Percentiles rank a stretch among this genome's conserved stretches.
Conservation (phyloP, 2,797 vertebrate species). For the Pangasius mekongensis region DNA sequence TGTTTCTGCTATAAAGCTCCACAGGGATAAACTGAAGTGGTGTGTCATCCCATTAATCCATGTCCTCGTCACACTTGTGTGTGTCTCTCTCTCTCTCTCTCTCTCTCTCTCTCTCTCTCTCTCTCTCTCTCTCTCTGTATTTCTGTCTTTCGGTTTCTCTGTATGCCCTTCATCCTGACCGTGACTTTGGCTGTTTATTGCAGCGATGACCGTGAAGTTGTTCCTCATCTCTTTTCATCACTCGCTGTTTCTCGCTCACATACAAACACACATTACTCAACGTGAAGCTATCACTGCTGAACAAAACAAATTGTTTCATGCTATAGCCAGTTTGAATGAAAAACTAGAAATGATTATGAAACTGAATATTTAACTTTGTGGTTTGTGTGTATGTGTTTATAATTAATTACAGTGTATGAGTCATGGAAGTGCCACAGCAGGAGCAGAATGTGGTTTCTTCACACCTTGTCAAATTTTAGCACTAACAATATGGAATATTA, state of each 20-base stretch:
- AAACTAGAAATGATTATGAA: not conserved
- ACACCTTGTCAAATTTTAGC: not conserved
- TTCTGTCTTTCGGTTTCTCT: slow-evolving; percentile 19
- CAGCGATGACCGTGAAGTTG: slow-evolving; percentile 44
- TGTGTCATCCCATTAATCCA: slow-evolving; percentile 50
- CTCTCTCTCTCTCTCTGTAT: not conserved
- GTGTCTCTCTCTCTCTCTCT: not conserved
- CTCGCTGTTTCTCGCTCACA: slow-evolving; percentile 8
- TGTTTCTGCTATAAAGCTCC: slow-evolving; percentile 46
- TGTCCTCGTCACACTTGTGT: slow-evolving; percentile 9
- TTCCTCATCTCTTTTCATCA: slow-evolving; percentile 43
- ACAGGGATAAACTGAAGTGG: slow-evolving; percentile 48
- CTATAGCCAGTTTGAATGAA: not conserved
- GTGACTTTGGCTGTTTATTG: slow-evolving; percentile 55
- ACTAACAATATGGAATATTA: not conserved
- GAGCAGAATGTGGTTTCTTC: not conserved
- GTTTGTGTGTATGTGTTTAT: not conserved
- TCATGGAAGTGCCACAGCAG: not conserved
- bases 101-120: not conserved
- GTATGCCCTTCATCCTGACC: slow-evolving; percentile 49
- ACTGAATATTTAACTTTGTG: not conserved
- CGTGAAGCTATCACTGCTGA: slow-evolving; percentile 13
- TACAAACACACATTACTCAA: slow-evolving; percentile 18
- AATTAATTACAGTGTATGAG: not conserved
- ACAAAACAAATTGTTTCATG: not conserved